Percentiles rank a stretch among this genome's conserved stretches.
Evolutionary conservation across 1,140 invertebrate genomes (phyloP).

Genomic region (Kradibia gibbosae): DNA sequence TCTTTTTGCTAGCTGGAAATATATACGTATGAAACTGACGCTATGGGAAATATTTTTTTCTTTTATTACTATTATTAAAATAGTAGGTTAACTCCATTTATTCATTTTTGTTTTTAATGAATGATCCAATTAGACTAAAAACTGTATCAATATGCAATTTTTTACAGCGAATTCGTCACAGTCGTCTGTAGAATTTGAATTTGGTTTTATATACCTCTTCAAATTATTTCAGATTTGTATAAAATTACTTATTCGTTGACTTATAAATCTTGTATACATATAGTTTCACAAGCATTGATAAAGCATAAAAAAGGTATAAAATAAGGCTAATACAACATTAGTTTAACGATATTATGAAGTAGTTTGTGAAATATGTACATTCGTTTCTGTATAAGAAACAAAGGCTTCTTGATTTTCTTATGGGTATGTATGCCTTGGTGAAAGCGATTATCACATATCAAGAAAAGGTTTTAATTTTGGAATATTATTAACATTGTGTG

Average conservation of each 20-base stretch:
- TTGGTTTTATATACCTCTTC: too few species aligned
- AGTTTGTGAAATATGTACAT: conserved; percentile 3
- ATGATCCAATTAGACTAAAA: neutral
- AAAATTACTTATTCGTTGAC: too few species aligned
- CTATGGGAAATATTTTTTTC: neutral
- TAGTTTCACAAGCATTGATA: too few species aligned
- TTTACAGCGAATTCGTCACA: too few species aligned
- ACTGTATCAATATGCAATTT: neutral
- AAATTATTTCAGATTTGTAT: too few species aligned
- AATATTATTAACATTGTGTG: conserved; percentile 28
- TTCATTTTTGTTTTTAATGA: neutral
- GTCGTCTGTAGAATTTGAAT: too few species aligned
- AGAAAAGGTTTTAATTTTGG: conserved; percentile 26
- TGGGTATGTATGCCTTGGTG: neutral
- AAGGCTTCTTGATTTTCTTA: neutral
- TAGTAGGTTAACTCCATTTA: neutral
- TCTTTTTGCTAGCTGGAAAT: neutral
- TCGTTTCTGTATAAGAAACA: conserved; percentile 22
- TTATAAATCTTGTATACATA: too few species aligned
- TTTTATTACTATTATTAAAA: neutral
- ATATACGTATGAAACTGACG: neutral
- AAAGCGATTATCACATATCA: conserved; percentile 1
- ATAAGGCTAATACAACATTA: too few species aligned
- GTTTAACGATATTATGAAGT: neutral
- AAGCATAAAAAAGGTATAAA: too few species aligned